These are phyloP conservation scores for Aleiodes alternator DNA, from an alignment of 2,888 invertebrate genomes.

Conservation along the genomic window DNA sequence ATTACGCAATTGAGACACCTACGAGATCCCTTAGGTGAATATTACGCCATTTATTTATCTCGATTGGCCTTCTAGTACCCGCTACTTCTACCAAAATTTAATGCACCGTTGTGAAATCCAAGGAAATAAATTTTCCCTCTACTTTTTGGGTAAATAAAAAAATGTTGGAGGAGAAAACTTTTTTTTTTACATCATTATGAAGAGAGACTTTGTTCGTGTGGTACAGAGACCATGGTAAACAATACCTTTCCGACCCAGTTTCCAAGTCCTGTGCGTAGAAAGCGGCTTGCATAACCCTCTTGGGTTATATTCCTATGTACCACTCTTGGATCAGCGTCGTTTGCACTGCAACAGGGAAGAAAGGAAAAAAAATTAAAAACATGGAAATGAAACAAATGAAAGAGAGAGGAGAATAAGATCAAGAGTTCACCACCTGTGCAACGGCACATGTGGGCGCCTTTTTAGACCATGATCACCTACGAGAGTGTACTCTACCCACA, in stretches of 20 bases:
- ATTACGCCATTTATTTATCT: constrained; percentile 17
- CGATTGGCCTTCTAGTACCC: constrained; percentile 2
- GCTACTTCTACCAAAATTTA: constrained; percentile 16
- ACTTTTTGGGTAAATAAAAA: not conserved
- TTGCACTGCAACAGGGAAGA: constrained; percentile 1
- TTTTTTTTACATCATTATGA: constrained; percentile 3
- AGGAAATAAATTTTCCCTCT: not conserved
- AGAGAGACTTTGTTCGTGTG: constrained; percentile 21
- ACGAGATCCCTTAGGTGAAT: constrained; percentile 26
- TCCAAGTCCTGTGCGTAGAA: constrained; percentile 69
- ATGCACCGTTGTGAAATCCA: not conserved
- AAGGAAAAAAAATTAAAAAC: not conserved
- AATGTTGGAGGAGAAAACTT: not conserved
- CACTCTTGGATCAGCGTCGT: constrained; percentile 1
- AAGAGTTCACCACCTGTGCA: constrained; percentile 34
- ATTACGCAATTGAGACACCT: constrained; percentile 35
- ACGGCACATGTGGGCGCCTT: constrained; percentile 23
- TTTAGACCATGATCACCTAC: constrained; percentile 34
- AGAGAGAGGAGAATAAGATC: constrained; percentile 24
- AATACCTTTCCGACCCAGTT: constrained; percentile 69
- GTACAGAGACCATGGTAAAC: constrained; percentile 38
- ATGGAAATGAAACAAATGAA: not conserved
- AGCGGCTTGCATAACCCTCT: constrained; percentile 72
- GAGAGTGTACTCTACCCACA: constrained; percentile 27
- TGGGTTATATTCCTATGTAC: constrained; percentile 42